Base-by-base conservation (phyloP, 2,797 vertebrate species). In the Mycteria americana region DNA sequence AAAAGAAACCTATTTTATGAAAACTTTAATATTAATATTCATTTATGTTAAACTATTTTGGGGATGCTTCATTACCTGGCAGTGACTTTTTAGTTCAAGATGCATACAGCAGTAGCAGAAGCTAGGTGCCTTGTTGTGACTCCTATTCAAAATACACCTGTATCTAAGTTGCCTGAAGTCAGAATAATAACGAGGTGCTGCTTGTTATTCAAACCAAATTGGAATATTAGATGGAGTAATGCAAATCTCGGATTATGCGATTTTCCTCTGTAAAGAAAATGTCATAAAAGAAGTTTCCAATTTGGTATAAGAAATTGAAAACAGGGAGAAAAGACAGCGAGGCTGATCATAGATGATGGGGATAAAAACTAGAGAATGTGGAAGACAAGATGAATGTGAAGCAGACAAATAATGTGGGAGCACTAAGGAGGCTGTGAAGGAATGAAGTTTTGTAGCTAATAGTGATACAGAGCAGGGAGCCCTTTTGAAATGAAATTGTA, bases 281-380 rank as follows among this genome's bases (percentile, higher is more conserved):
- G 96, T 89, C 95, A 91, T 41, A 35, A 86, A 90, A 95, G 88
- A 96, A 43, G 79, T 82, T 97, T 98, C 82, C 94, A 95, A 53
- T 96, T 97, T 95, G 89, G 80, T 70, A 63, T 77, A 85, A 64
- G 95, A 95, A 97, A 97, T 95, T 82, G 96, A 80, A 91, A 96
- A 50, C 15, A 45, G 31, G 68, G 62, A 75, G 85, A 93, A 68
- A 79, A 95, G 95, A 31, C 67, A 30, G 81, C 12, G 30, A 60
- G 64, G 57, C 79, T 94, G 95, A 94, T 95, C 68, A 31, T 9
- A 81, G 95, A 74, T 56, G 93, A 95, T 82, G 83, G 65, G 85
- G 78, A 88, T 83, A 18, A 91, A 93, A 89, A 60, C 18, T 6
- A 8, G 12, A 54, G 89, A 80, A 35, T 1, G 24, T 30, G 59